These are phyloP conservation scores for Andrena praecox DNA, from an alignment of 2,888 invertebrate species.

Conservation along the genomic window DNA sequence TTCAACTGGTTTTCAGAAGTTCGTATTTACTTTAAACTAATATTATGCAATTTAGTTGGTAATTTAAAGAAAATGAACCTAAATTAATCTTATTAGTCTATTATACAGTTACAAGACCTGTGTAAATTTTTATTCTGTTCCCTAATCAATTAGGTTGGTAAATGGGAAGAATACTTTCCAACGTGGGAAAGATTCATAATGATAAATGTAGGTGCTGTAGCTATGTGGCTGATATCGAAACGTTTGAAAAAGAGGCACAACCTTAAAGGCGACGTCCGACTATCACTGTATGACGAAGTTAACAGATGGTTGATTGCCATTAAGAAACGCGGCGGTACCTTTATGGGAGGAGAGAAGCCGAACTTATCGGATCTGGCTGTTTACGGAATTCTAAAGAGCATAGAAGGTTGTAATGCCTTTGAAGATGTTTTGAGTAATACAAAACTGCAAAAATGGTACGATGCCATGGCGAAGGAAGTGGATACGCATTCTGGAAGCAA, in stretches of 20 bases:
- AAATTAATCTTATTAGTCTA: not conserved
- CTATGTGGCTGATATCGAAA: conserved; percentile 97
- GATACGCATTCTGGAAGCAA: conserved; percentile 87
- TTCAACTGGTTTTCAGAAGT: conserved; percentile 96
- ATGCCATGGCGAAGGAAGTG: conserved; percentile 89
- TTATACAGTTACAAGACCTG: not conserved
- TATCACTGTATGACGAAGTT: conserved; percentile 95
- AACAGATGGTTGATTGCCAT: conserved; percentile 92
- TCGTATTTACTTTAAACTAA: conserved; percentile 54
- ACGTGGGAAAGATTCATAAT: conserved; percentile 94
- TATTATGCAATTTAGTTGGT: not conserved
- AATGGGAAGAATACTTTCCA: conserved; percentile 96
- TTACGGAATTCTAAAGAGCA: conserved; percentile 95
- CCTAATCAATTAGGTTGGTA: conserved; percentile 88
- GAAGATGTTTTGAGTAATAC: conserved; percentile 91
- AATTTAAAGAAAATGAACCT: not conserved
- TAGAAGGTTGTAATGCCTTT: conserved; percentile 97
- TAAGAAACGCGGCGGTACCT: conserved; percentile 89
- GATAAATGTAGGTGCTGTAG: conserved; percentile 96
- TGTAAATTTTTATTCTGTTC: not conserved
- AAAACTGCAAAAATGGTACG: conserved; percentile 92
- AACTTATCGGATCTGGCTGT: conserved; percentile 97
- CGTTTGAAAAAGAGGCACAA: conserved; percentile 93
- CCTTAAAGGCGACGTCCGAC: conserved; percentile 94
- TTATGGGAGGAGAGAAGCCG: conserved; percentile 95